Conservation (phyloP, 2,113 vertebrate genomes). For the Protobothrops mucrosquamatus region DNA sequence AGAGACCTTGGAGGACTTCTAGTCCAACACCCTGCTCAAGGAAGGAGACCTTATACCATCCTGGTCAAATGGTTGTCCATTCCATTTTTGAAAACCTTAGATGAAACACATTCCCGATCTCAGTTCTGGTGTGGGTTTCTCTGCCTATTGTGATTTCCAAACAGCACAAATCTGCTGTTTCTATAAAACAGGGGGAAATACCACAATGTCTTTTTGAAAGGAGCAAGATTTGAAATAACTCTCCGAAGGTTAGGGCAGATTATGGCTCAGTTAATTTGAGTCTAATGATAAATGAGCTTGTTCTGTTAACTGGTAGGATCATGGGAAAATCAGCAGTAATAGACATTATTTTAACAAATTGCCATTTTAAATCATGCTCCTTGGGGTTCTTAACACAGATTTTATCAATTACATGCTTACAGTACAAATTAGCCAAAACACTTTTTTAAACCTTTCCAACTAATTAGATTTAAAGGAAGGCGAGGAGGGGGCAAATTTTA, state of each 20-base stretch:
- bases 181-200: slow-evolving; percentile 28
- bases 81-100: neutral
- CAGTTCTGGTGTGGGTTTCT: rapidly evolving
- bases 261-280: slow-evolving; percentile 60
- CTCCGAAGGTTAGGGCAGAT: slow-evolving; percentile 59
- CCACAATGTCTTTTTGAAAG: slow-evolving; percentile 38
- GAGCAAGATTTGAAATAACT: slow-evolving; percentile 51
- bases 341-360: slow-evolving; percentile 71
- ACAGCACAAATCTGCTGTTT: slow-evolving; percentile 15
- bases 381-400: slow-evolving; percentile 60
- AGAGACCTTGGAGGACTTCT: neutral
- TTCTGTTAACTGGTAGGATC: slow-evolving; percentile 54
- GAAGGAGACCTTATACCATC: neutral
- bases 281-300: slow-evolving; percentile 63
- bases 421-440: slow-evolving; percentile 63
- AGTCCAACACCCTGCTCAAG: neutral
- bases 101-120: neutral
- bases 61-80: neutral
- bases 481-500: slow-evolving; percentile 16
- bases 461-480: slow-evolving; percentile 35
- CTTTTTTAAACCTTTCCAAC: slow-evolving; percentile 62
- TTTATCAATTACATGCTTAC: slow-evolving; percentile 68
- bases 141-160: slow-evolving; percentile 42
- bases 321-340: slow-evolving; percentile 61
- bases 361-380: slow-evolving; percentile 62